These are phyloP conservation scores for Distichodus sexfasciatus DNA, from an alignment of 2,797 vertebrate species.

Conservation along the genomic window DNA sequence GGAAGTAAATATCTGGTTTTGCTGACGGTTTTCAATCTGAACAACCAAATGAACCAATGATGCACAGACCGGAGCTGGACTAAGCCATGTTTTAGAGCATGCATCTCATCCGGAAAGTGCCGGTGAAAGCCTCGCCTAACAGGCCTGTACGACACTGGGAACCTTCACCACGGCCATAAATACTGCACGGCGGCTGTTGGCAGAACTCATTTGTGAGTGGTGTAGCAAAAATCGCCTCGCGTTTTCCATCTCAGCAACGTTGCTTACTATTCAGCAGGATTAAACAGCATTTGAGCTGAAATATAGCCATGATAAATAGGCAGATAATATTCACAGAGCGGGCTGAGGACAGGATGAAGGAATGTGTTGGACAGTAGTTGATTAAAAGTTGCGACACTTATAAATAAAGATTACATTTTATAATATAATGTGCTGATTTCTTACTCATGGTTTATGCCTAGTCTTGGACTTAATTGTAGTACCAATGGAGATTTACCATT, in stretches of 20 bases:
- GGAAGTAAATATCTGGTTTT: too few species aligned
- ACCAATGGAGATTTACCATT: too few species aligned
- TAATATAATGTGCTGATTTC: too few species aligned
- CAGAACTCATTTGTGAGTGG: slow-evolving; percentile 4
- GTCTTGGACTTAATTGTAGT: too few species aligned
- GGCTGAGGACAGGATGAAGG: background rate
- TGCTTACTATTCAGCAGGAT: background rate
- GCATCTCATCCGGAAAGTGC: background rate
- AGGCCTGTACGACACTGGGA: slow-evolving; percentile 13
- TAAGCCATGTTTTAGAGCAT: too few species aligned
- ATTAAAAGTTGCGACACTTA: background rate
- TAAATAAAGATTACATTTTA: slow-evolving; percentile 3
- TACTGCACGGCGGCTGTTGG: background rate
- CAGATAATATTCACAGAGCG: background rate
- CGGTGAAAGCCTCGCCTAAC: background rate
- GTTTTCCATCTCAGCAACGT: background rate
- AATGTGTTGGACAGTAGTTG: too few species aligned
- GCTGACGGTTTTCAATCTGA: too few species aligned
- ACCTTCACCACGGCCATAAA: background rate
- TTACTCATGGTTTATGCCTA: too few species aligned
- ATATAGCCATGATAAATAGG: background rate
- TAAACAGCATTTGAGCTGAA: background rate
- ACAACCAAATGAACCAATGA: too few species aligned
- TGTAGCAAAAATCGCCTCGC: background rate
- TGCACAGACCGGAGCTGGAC: too few species aligned